phyloP scores from a whole-genome alignment of 2,888 invertebrate species.

The Furcula furcula region DNA sequence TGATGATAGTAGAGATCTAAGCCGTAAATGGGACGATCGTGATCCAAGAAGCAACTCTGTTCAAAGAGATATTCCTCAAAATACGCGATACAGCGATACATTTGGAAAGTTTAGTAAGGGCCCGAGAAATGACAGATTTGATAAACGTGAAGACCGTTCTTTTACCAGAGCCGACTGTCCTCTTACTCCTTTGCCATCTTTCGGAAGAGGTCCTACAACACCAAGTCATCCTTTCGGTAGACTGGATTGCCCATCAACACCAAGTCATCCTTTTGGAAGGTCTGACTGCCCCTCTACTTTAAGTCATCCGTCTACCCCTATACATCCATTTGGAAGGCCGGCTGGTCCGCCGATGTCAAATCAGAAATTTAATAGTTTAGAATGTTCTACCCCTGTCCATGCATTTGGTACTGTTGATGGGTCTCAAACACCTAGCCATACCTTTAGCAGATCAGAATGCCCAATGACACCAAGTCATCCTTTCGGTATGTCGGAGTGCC shows the following conservation, averaged over 20 bases:
- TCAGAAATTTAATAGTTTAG: slow-evolving; percentile 15
- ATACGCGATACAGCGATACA: slow-evolving; percentile 20
- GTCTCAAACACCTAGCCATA: slow-evolving; percentile 27
- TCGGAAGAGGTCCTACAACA: slow-evolving; percentile 39
- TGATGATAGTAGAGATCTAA: slow-evolving; percentile 19
- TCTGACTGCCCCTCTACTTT: slow-evolving; percentile 51
- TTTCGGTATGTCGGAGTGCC: slow-evolving; percentile 6
- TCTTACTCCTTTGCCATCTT: slow-evolving; percentile 37
- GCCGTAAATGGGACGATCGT: slow-evolving; percentile 30
- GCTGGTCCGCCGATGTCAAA: slow-evolving; percentile 36
- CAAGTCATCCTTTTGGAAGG: slow-evolving; percentile 45
- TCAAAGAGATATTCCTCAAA: slow-evolving; percentile 18
- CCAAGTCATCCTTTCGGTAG: slow-evolving; percentile 50
- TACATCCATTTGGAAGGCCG: slow-evolving; percentile 35
- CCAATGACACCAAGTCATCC: slow-evolving; percentile 14
- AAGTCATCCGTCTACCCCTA: slow-evolving; percentile 45
- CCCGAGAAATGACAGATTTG: slow-evolving; percentile 32
- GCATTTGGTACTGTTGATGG: slow-evolving; percentile 35
- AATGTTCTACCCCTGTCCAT: slow-evolving; percentile 29
- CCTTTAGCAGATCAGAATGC: slow-evolving; percentile 29
- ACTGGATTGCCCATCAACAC: slow-evolving; percentile 42
- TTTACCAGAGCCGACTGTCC: slow-evolving; percentile 35
- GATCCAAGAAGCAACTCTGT: slow-evolving; percentile 19
- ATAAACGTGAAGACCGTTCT: slow-evolving; percentile 33
- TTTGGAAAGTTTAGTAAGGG: slow-evolving; percentile 14